Base-by-base conservation (phyloP, 2,888 invertebrate genomes). In the Sussaba pulchella region DNA sequence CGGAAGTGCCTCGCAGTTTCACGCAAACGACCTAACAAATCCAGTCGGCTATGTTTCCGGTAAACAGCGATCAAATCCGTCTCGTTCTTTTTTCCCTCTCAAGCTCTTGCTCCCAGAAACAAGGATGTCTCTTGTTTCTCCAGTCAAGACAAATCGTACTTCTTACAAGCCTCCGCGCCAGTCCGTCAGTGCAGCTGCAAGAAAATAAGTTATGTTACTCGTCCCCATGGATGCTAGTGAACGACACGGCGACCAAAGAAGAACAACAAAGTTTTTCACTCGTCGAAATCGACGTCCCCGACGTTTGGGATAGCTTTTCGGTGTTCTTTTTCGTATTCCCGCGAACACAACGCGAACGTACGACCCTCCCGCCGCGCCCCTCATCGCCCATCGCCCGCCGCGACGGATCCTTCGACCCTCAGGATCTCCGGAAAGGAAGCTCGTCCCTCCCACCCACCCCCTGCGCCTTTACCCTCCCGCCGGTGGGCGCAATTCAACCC, bases 401-500 rank as follows among this genome's bases (percentile, higher is more conserved):
- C n/a, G n/a, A n/a, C n/a, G 24, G 21, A 41, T 41, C 67, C 67
- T 69, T 69, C 54, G 67, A 41, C 17, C 43, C 69, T 26, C 26
- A 69, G 54, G 41, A 57, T 21, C 66, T 4, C 66, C 67, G 50
- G 36, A 45, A 73, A 45, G 78, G 80, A 82, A 82, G 78, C 84
- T 72, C 77, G 73, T 64, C 74, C 69, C n/a, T n/a, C n/a, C n/a
- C n/a, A n/a, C n/a, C n/a, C n/a, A n/a, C n/a, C 79, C 70, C 71
- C 41, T 17, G 26, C 63, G 24, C 43, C 17, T 57, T 50, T 54
- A n/a, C 21, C 64, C 57, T 50, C 63, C 45, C 66, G 43, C 4
- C 61, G 71, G 36, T 64, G 71, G 77, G 83, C 81, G 76, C 82
- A 79, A 77, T 77, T 79, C 79, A 77, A 84, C 69, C 77, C 77